phyloP scores from a whole-genome alignment of 2,797 vertebrate genomes.

The Arremon brunneinucha region DNA sequence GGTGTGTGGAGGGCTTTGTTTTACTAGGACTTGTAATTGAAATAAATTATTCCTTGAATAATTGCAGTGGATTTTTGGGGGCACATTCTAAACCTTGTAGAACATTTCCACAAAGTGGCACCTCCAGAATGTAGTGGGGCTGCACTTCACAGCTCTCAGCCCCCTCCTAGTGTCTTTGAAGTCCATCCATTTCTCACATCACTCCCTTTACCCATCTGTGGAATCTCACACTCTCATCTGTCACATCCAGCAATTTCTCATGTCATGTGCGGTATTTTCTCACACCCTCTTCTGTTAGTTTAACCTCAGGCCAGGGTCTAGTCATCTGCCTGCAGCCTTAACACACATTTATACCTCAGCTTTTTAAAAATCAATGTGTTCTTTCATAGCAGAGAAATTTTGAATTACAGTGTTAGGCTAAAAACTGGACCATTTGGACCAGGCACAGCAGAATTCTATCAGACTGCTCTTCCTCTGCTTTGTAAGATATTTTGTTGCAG shows the following conservation, averaged over 20 bases:
- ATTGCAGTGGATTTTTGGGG: background rate
- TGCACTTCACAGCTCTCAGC: background rate
- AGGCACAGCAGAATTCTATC: background rate
- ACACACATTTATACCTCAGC: background rate
- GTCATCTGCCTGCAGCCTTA: background rate
- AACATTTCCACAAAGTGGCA: background rate
- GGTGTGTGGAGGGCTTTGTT: background rate
- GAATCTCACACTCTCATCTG: background rate
- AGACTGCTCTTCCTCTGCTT: background rate
- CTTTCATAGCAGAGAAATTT: background rate
- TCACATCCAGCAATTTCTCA: background rate
- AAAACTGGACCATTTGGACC: background rate
- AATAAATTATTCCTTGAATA: background rate
- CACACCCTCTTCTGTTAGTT: background rate
- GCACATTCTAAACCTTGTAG: background rate
- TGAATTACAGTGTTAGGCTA: background rate
- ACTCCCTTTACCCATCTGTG: background rate
- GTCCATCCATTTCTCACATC: background rate
- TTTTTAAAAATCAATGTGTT: background rate
- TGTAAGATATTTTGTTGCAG: background rate
- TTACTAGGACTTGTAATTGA: background rate
- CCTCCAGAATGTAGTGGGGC: background rate
- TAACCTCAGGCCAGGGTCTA: background rate
- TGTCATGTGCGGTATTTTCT: background rate
- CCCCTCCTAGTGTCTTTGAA: background rate